These are phyloP conservation scores for Melanostoma mellinum DNA, from an alignment of 2,888 invertebrate genomes.

Conservation along the genomic window DNA sequence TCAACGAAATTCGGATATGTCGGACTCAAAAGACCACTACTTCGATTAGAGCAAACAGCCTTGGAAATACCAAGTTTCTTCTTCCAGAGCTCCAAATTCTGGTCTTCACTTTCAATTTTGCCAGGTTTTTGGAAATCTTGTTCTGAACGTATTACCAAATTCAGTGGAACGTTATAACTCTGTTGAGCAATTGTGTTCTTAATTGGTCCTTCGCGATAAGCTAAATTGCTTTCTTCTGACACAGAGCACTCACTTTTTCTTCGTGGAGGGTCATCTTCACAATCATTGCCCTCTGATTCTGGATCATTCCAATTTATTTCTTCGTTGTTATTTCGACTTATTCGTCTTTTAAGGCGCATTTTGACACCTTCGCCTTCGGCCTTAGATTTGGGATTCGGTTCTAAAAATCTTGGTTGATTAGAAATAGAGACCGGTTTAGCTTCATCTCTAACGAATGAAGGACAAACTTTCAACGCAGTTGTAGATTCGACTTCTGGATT, in stretches of 20 bases:
- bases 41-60: no score
- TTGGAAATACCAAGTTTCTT: no score
- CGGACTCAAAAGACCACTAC: no score
- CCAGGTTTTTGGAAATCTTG: neutral
- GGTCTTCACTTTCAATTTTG: no score
- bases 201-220: no score
- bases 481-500: no score
- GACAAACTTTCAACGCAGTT: neutral
- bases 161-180: slow-evolving; percentile 12
- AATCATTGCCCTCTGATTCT: neutral
- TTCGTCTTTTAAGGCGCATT: slow-evolving; percentile 39
- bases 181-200: neutral
- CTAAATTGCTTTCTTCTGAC: neutral
- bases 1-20: no score
- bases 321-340: slow-evolving; percentile 14
- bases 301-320: neutral
- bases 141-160: slow-evolving; percentile 27
- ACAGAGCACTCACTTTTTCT: no score
- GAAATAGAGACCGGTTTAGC: neutral
- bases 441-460: neutral
- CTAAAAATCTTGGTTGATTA: slow-evolving; percentile 8
- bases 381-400: slow-evolving; percentile 20
- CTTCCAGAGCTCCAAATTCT: no score
- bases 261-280: no score
- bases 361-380: slow-evolving; percentile 23